These are phyloP conservation scores for Coelinius sp. DNA, from an alignment of 2,888 invertebrate species.

Conservation along the genomic window DNA sequence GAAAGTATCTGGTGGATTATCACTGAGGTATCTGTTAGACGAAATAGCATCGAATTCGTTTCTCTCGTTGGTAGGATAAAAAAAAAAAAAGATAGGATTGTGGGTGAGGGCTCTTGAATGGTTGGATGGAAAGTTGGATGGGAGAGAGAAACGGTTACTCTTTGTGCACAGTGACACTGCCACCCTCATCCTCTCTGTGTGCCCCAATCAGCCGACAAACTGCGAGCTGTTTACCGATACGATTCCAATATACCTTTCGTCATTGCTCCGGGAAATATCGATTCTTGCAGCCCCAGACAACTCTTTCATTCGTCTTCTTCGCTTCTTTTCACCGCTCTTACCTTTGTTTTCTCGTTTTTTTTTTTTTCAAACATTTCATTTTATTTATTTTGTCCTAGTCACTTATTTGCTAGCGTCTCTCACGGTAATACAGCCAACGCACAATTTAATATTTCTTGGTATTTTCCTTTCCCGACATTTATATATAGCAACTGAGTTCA, in stretches of 20 bases:
- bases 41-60: conserved; percentile 32
- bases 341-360: not conserved
- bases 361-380: conserved; percentile 12
- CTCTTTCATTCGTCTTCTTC: conserved; percentile 35
- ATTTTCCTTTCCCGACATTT: conserved; percentile 24
- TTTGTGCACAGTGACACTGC: conserved; percentile 30
- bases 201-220: conserved; percentile 44
- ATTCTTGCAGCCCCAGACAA: conserved; percentile 41
- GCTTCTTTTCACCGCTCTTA: not conserved
- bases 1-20: conserved; percentile 27
- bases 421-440: conserved; percentile 13
- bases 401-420: not conserved
- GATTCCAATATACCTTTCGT: conserved; percentile 42
- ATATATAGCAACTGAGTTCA: conserved; percentile 13
- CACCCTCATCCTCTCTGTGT: conserved; percentile 28
- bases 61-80: not conserved
- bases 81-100: conserved; percentile 2
- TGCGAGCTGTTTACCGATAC: conserved; percentile 47
- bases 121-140: conserved; percentile 10
- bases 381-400: not conserved
- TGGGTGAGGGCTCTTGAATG: conserved; percentile 12
- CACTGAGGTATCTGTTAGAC: conserved; percentile 1
- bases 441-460: conserved; percentile 49
- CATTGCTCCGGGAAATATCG: conserved; percentile 44
- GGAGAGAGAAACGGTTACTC: conserved; percentile 19